Evolutionary conservation across 2,797 vertebrate genomes (phyloP).

Genomic region (Pteronotus mesoamericanus): DNA sequence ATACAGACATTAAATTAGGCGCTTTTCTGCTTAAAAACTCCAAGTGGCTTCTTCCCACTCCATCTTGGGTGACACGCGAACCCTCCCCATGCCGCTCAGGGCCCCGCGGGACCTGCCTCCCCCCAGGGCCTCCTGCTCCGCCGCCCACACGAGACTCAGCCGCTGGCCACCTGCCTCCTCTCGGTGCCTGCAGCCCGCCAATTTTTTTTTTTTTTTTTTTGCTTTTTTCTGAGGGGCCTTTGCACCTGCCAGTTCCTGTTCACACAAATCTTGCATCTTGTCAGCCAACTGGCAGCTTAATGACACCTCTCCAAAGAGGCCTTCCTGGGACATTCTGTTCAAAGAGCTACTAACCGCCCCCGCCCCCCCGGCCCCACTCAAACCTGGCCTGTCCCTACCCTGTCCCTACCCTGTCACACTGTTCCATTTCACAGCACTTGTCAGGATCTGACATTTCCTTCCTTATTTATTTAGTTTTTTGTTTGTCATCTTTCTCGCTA

Average conservation of each 20-base stretch:
- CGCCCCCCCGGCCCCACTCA: background rate
- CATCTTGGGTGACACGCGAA: background rate
- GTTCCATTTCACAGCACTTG: background rate
- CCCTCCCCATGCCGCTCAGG: too few species aligned
- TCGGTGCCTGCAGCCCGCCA: background rate
- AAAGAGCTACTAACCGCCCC: background rate
- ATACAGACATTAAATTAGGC: background rate
- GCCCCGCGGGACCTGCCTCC: rapidly evolving
- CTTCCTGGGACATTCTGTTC: background rate
- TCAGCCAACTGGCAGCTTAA: too few species aligned
- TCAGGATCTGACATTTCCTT: background rate
- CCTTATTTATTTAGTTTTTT: background rate
- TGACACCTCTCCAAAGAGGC: background rate
- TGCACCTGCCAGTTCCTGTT: background rate
- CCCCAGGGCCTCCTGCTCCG: background rate
- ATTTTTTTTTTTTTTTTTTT: background rate
- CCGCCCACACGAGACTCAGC: rapidly evolving
- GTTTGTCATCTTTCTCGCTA: background rate
- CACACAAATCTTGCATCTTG: background rate
- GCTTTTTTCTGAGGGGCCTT: background rate
- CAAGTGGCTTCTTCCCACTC: background rate
- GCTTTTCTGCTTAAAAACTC: background rate
- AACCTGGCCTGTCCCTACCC: background rate
- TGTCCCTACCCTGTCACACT: too few species aligned
- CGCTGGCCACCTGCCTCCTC: background rate